Base-by-base conservation (phyloP, 2,797 vertebrate genomes). In the Sebastes iracundus region DNA sequence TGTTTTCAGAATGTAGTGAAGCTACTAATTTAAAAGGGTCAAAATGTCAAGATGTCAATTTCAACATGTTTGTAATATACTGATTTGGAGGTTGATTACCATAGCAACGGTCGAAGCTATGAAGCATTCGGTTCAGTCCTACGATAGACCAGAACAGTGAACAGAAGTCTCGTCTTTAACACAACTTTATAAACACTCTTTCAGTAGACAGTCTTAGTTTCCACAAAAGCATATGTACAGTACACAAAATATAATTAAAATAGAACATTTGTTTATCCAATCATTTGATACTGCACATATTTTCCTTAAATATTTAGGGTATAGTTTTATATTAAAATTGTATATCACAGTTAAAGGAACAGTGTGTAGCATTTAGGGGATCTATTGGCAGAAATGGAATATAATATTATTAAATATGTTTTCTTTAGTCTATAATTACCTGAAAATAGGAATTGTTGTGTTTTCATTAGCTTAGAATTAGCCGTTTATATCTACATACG, bases 161-260 rank as follows among this genome's bases (percentile, higher is more conserved):
- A 46, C 4, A 56, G 28, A 74, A 28, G 9, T 10, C 22, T 14
- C 1, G 5, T 2, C 16, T 68, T 0, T 22, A 61, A 22, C 20
- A 77, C 53, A 81, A 60, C 35, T 77, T 71, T 28, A 82, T 70
- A 80, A 60, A 71, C 60, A 52, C 16, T 42, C 27, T 27, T 76
- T 71, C 25, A 75, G 25, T 7, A 30, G 72, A 78, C 63, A 63
- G 30, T 74, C 16, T 63, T 20, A 18, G 8, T 67, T 60, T 81
- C 30, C 38, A 87, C 56, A 86, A 81, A 81, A 53, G 28, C 64
- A 18, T 58, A 74, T 53, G n/a, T 25, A 68, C 23, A 59, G n/a
- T 64, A 56, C 33, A 74, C 20, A 75, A 75, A 76, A 80, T 25
- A 77, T 33, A n/a, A 35, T 49, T 22, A 11, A 8, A 23, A 49